These are phyloP conservation scores for Ormyrus labotus DNA, from an alignment of 2,888 invertebrate genomes.

Conservation along the genomic window DNA sequence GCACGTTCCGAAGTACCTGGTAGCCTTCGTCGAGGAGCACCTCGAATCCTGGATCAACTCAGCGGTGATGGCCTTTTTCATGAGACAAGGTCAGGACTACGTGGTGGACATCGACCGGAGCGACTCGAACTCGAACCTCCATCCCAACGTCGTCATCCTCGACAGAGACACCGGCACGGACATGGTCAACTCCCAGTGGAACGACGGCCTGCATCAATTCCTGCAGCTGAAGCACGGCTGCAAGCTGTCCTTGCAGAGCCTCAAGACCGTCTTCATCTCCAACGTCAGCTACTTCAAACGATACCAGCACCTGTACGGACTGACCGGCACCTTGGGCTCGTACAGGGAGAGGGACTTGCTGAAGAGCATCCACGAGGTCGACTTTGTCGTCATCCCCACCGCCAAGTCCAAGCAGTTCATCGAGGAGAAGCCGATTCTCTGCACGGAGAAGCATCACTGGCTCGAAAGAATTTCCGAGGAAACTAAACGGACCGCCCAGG, in stretches of 20 bases:
- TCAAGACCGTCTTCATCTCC: slow-evolving; percentile 72
- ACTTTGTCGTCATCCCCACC: slow-evolving; percentile 4
- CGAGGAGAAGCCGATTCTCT: slow-evolving; percentile 1
- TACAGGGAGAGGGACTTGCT: not conserved
- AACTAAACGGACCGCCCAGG: no score
- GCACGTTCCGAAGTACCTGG: no score
- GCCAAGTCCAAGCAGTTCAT: slow-evolving; percentile 40
- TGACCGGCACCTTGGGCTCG: slow-evolving; percentile 20
- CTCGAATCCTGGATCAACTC: no score
- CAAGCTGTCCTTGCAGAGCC: slow-evolving; percentile 64
- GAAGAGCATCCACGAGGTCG: not conserved
- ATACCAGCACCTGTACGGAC: slow-evolving; percentile 7
- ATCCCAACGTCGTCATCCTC: no score
- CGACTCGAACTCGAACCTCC: no score
- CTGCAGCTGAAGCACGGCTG: slow-evolving; percentile 73
- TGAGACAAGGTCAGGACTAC: no score
- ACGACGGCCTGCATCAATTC: slow-evolving; percentile 72
- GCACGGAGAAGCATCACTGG: no score
- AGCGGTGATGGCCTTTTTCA: no score
- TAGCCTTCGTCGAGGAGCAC: no score
- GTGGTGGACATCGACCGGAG: no score
- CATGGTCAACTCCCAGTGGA: slow-evolving; percentile 69
- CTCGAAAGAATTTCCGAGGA: no score
- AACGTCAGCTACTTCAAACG: slow-evolving; percentile 62
- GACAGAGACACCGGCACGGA: slow-evolving; percentile 64